These are phyloP conservation scores for Aythya baeri DNA, from an alignment of 2,113 vertebrate species.

Conservation along the genomic window DNA sequence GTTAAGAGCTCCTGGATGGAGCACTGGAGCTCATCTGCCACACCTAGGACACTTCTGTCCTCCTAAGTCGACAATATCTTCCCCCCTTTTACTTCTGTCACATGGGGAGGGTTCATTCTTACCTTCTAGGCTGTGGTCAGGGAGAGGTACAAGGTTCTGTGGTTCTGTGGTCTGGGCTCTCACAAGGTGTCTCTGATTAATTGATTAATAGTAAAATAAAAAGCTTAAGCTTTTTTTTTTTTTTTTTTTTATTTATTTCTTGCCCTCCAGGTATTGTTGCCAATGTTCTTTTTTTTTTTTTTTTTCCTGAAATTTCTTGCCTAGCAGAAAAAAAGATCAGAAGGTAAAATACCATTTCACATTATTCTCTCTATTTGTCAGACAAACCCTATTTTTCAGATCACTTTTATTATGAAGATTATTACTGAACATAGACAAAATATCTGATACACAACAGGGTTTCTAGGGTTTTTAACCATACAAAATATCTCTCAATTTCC, in stretches of 20 bases:
- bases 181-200: background rate
- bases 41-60: background rate
- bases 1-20: background rate
- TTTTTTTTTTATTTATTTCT: too few species aligned
- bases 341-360: background rate
- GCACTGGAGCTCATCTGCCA: background rate
- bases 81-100: background rate
- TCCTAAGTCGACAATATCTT: background rate
- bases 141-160: background rate
- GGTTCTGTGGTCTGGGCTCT: background rate
- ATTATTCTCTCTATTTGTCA: background rate
- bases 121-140: background rate
- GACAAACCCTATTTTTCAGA: background rate
- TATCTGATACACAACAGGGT: background rate
- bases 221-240: too few species aligned
- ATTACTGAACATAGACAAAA: background rate
- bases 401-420: background rate
- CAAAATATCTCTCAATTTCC: background rate
- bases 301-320: background rate
- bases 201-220: background rate
- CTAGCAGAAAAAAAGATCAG: background rate
- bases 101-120: background rate
- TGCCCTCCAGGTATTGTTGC: background rate
- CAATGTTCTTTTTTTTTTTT: background rate
- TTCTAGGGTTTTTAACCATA: slow-evolving; percentile 7